phyloP scores from a whole-genome alignment of 1,140 invertebrate species.

The Chlorops oryzae region DNA sequence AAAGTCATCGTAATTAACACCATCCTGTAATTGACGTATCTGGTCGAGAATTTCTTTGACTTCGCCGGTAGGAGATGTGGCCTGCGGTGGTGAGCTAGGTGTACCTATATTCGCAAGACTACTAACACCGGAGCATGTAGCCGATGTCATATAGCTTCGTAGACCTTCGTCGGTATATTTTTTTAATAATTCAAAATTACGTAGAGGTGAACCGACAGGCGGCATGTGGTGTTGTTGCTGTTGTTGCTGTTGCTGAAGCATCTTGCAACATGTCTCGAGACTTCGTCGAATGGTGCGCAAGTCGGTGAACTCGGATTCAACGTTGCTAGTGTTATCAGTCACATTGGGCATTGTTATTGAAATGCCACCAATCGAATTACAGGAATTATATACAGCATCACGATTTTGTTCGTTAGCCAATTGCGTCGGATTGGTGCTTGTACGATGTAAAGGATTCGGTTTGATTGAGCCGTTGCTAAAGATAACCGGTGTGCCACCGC shows the following conservation, averaged over 20 bases:
- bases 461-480: slow-evolving; percentile 36
- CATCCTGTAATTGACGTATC: slow-evolving; percentile 58
- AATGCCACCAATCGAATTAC: slow-evolving; percentile 20
- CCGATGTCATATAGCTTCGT: slow-evolving; percentile 41
- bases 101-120: slow-evolving; percentile 57
- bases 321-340: background rate
- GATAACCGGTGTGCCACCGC: slow-evolving; percentile 21
- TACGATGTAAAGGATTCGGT: slow-evolving; percentile 32
- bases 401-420: background rate
- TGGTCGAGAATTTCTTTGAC: slow-evolving; percentile 61
- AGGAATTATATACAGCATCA: slow-evolving; percentile 17
- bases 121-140: slow-evolving; percentile 60
- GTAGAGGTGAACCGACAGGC: slow-evolving; percentile 12
- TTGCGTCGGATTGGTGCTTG: slow-evolving; percentile 16
- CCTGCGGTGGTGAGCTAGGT: slow-evolving; percentile 67
- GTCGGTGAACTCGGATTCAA: slow-evolving; percentile 15
- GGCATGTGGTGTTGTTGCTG: background rate
- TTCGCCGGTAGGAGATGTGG: slow-evolving; percentile 69
- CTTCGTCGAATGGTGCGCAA: slow-evolving; percentile 21
- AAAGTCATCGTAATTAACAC: slow-evolving; percentile 35
- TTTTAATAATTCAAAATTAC: slow-evolving; percentile 12
- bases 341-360: slow-evolving; percentile 15
- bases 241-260: slow-evolving; percentile 21
- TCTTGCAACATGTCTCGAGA: slow-evolving; percentile 39
- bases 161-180: slow-evolving; percentile 13